A percentile compares a stretch with the other conserved stretches of the same genome.
Conservation (phyloP, 2,888 invertebrate species). For the Unio delphinus region DNA sequence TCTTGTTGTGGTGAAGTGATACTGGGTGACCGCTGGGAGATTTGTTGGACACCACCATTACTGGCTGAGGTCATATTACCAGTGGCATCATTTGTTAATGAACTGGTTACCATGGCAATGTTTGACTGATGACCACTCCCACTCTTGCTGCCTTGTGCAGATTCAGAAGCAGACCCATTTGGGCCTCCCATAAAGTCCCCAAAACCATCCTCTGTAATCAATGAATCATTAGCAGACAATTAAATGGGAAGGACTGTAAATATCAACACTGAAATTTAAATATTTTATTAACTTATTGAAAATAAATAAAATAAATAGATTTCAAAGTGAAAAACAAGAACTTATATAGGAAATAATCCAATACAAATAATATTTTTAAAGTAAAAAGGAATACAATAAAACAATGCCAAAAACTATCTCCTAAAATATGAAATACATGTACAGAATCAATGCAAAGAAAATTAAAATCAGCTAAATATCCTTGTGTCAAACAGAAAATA, state of each 20-base stretch:
- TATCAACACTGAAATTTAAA: background rate
- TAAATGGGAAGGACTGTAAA: too few species aligned
- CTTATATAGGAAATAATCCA: too few species aligned
- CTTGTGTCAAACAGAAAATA: too few species aligned
- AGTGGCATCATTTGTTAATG: background rate
- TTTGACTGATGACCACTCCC: constrained; percentile 7
- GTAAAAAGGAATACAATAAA: background rate
- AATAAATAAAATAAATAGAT: too few species aligned
- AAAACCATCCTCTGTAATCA: constrained; percentile 55
- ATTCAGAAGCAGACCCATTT: constrained; percentile 5
- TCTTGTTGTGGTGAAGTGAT: constrained; percentile 16
- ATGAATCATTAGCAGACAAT: background rate
- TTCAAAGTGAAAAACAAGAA: too few species aligned
- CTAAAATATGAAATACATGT: too few species aligned
- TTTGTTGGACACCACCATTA: constrained; percentile 6
- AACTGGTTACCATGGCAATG: constrained; percentile 2
- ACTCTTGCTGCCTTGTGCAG: constrained; percentile 9
- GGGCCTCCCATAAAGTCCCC: constrained; percentile 62
- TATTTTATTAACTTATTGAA: background rate
- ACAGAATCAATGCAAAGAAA: too few species aligned
- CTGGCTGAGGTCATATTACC: background rate
- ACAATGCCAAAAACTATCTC: background rate
- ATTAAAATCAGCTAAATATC: too few species aligned
- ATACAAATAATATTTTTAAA: background rate
- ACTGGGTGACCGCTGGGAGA: background rate